A percentile compares a stretch with the other conserved stretches of the same genome.
Evolutionary conservation across 37 sponge, comb jelly and placozoan genomes (phyloP).

Genomic region (Mnemiopsis leidyi): DNA sequence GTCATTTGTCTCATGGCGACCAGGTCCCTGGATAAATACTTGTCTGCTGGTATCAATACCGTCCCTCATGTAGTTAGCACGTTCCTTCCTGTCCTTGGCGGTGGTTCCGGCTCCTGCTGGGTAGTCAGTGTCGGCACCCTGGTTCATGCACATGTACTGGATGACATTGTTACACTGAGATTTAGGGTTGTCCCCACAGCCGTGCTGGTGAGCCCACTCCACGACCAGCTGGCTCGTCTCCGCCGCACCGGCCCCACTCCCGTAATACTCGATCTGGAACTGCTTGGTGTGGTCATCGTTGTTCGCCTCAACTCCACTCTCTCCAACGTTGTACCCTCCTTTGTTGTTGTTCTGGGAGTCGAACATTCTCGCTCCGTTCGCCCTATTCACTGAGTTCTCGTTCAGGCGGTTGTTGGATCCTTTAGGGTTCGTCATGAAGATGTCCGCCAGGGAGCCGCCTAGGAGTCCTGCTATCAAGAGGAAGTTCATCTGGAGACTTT

Average conservation of each 20-base stretch:
- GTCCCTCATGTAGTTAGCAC: conserved; percentile 69
- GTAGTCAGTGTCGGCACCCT: neutral
- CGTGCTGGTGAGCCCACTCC: conserved; percentile 54
- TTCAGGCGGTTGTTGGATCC: neutral
- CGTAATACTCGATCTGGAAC: conserved; percentile 19
- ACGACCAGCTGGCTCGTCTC: neutral
- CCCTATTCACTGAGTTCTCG: neutral
- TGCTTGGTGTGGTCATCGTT: neutral
- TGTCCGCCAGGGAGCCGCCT: neutral
- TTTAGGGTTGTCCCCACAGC: conserved; percentile 50
- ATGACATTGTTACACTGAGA: conserved; percentile 23
- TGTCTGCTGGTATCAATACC: conserved; percentile 81
- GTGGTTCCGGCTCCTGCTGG: neutral
- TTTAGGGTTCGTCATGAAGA: neutral
- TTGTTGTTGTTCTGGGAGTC: conserved; percentile 41
- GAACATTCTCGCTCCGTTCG: neutral
- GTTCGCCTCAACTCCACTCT: neutral
- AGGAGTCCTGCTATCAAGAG: neutral
- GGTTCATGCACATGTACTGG: conserved; percentile 59
- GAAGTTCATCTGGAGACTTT: neutral
- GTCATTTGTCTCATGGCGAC: neutral
- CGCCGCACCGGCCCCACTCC: conserved; percentile 25
- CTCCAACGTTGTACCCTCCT: conserved; percentile 30
- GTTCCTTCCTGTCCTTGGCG: neutral
- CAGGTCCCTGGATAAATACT: neutral